Base-by-base conservation (phyloP, 2,888 invertebrate genomes). In the Pandemis heparana region DNA sequence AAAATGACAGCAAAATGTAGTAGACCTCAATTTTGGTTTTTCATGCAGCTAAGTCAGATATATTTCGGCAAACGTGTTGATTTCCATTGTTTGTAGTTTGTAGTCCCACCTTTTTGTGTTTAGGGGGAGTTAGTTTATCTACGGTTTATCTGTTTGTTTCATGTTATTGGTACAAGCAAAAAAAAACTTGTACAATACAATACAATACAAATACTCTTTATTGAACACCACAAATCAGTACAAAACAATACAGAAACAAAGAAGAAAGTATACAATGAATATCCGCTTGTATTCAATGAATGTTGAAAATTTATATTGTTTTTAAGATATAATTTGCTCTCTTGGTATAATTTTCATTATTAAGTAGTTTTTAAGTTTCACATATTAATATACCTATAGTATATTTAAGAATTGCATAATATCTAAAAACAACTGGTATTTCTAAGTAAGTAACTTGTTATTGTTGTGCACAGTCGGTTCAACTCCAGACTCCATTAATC, bases 41-140 rank as follows among this genome's bases (percentile, higher is more conserved):
- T 60, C 74, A 70, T 74, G 64, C 14, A 74, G 70, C 63, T 64
- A 65, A 65, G 65, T 32, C 70, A 61, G 60, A 39, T 16, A 60
- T 41, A n/a, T 61, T 74, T 74, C 51, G n/a, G 65, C 39, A 43
- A 74, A 70, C 60, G 65, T 74, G 74, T 65, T 70, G 16, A 46
- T 51, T 10, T n/a, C 48, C 8, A 38, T 10, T 10, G 1, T 32
- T 0, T 56, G 6, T n/a, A n/a, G n/a, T n/a, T n/a, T 8, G 23
- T 6, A 12, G 5, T 43, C 38, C 8, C 7, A 48, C 14, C 8
- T 14, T 12, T 8, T 38, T 7, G n/a, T n/a, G 16, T 23, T 7
- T 3, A 53, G 18, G 14, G 41, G 0, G 5, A 46, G 18, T 12
- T 62, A 5, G 14, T 18, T 32, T 66, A 51, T n/a, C 9, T 60